These are phyloP conservation scores for Neoarius graeffei DNA, from an alignment of 2,113 vertebrate genomes.

Conservation along the genomic window DNA sequence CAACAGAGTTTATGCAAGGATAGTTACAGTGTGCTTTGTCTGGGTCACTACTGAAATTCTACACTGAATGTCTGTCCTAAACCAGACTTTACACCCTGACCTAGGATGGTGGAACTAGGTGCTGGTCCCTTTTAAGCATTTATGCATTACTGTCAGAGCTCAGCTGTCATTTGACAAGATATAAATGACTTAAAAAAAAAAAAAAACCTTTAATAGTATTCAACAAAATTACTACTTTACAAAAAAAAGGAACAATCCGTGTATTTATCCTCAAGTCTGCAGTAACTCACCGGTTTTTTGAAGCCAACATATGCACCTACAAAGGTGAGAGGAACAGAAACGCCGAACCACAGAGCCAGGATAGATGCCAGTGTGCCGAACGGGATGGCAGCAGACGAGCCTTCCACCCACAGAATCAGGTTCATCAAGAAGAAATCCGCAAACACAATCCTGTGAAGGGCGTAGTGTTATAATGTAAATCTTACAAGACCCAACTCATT, in stretches of 20 bases:
- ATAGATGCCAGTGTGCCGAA: slow-evolving; percentile 95
- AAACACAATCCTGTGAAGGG: slow-evolving; percentile 87
- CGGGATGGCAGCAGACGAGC: slow-evolving; percentile 94
- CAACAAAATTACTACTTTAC: neutral
- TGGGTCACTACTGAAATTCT: neutral
- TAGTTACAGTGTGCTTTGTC: neutral
- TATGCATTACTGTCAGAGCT: neutral
- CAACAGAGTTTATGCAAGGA: neutral
- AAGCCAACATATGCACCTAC: slow-evolving; percentile 97
- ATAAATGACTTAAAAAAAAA: too few species aligned
- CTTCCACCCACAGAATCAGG: slow-evolving; percentile 97
- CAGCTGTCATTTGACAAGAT: neutral
- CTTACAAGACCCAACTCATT: neutral
- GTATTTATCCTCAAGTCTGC: neutral
- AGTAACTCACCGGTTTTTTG: slow-evolving; percentile 84
- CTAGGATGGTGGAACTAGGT: neutral
- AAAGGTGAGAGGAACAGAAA: slow-evolving; percentile 95
- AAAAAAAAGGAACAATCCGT: neutral
- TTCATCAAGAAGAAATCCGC: slow-evolving; percentile 99
- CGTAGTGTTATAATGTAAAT: neutral
- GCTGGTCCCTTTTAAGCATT: neutral
- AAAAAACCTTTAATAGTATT: neutral
- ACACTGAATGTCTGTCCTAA: neutral
- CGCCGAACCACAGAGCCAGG: slow-evolving; percentile 97
- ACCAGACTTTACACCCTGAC: neutral